Evolutionary conservation across 1,140 invertebrate species (phyloP).

Genomic region (Lepidurus couesii): DNA sequence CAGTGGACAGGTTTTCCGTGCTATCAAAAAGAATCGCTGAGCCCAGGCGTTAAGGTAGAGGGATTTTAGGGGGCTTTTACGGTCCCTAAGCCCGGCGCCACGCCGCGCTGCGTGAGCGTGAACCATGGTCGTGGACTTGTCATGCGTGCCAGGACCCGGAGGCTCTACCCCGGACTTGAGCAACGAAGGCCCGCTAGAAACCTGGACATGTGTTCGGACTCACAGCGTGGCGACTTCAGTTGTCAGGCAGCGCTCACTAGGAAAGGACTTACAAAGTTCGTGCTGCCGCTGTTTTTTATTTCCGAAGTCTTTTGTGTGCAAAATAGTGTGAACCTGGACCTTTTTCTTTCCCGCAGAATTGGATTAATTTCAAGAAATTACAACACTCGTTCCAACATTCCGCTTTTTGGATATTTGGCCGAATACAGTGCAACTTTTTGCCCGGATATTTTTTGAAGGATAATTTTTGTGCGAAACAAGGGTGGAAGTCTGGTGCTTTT

Average conservation of each 20-base stretch:
- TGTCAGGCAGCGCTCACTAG: not conserved
- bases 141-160: not conserved
- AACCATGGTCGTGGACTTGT: not conserved
- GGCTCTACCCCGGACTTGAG: not conserved
- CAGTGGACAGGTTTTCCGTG: not conserved
- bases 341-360: not conserved
- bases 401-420: not conserved
- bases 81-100: conserved; percentile 1
- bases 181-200: not conserved
- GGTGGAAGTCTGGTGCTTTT: not conserved
- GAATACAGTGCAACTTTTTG: not conserved
- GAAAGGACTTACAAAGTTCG: not conserved
- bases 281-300: not conserved
- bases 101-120: conserved; percentile 11
- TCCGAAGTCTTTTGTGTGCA: not conserved
- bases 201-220: conserved; percentile 13
- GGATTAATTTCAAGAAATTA: not conserved
- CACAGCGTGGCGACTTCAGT: not conserved
- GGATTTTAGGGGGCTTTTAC: conserved; percentile 17
- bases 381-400: not conserved
- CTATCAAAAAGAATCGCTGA: conserved; percentile 1
- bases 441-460: not conserved
- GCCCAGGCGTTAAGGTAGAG: conserved; percentile 13
- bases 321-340: not conserved
- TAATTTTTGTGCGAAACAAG: conserved; percentile 4